These are phyloP conservation scores for Patiria pectinifera DNA, from an alignment of 53 echinoderm and acorn worm species.

Conservation along the genomic window DNA sequence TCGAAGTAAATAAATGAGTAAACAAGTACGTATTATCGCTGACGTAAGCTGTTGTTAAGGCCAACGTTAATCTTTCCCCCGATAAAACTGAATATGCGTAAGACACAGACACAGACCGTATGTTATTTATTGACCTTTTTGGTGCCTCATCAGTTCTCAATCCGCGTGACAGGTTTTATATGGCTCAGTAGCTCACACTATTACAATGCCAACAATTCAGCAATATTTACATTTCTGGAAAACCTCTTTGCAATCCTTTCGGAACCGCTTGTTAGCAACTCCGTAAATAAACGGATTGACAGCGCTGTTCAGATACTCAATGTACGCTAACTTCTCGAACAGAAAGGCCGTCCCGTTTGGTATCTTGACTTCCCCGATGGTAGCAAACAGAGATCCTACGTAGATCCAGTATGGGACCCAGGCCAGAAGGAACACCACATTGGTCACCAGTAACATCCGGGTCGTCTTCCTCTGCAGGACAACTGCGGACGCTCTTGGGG, in stretches of 20 bases:
- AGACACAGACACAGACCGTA: too few relatives aligned
- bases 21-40: too few relatives aligned
- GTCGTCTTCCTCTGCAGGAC: constrained; percentile 28
- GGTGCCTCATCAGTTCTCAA: too few relatives aligned
- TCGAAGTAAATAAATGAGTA: too few relatives aligned
- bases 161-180: too few relatives aligned
- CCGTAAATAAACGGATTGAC: constrained; percentile 34
- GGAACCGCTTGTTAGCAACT: not conserved
- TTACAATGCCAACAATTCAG: not conserved
- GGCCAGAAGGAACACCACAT: constrained; percentile 14
- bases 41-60: too few relatives aligned
- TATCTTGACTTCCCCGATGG: not conserved
- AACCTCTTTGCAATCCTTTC: constrained; percentile 5
- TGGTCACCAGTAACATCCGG: constrained; percentile 14
- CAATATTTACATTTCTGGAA: not conserved
- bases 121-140: too few relatives aligned
- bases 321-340: not conserved
- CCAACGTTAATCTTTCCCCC: too few relatives aligned
- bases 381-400: not conserved
- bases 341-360: not conserved
- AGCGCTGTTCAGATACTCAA: not conserved
- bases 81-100: too few relatives aligned
- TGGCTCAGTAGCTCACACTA: too few relatives aligned
- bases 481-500: not conserved
- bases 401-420: constrained; percentile 5